Evolutionary conservation across 2,888 invertebrate genomes (phyloP).

Genomic region (Nematopogon swammerdamellus): DNA sequence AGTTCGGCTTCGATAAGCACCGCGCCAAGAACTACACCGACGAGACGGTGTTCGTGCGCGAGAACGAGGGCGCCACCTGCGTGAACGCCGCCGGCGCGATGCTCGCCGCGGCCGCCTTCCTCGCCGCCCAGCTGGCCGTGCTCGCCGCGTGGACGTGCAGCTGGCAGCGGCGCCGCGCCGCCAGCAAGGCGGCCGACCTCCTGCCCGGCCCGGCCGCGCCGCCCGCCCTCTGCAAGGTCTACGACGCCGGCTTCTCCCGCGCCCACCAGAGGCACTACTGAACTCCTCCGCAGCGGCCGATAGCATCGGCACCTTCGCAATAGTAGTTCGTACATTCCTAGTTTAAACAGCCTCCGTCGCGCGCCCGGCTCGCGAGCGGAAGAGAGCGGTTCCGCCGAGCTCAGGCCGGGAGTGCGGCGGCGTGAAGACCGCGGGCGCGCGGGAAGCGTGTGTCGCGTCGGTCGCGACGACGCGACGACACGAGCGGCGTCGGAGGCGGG

Average conservation of each 20-base stretch:
- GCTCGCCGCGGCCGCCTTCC: conserved; percentile 80
- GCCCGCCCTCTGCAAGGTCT: conserved; percentile 76
- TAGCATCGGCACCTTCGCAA: conserved; percentile 40
- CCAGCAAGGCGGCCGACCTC: conserved; percentile 63
- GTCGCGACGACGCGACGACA: conserved; percentile 17
- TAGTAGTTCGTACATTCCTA: conserved; percentile 46
- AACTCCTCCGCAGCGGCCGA: conserved; percentile 26
- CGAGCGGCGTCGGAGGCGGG: conserved; percentile 43
- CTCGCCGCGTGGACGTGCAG: conserved; percentile 87
- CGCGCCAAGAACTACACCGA: conserved; percentile 62
- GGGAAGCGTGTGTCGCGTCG: conserved; percentile 1
- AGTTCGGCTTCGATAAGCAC: conserved; percentile 80
- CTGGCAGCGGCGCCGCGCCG: conserved; percentile 76
- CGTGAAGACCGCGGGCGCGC: conserved; percentile 25
- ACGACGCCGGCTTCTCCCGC: conserved; percentile 82
- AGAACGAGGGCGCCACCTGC: conserved; percentile 60
- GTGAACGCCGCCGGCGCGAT: conserved; percentile 78
- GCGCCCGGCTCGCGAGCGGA: conserved; percentile 30
- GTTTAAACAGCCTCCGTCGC: conserved; percentile 44
- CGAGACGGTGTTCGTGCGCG: conserved; percentile 70
- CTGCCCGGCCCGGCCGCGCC: conserved; percentile 60
- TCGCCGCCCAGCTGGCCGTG: conserved; percentile 82
- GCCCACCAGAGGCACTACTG: conserved; percentile 59
- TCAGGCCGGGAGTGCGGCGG: conserved; percentile 18
- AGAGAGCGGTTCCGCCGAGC: conserved; percentile 33